phyloP scores from a whole-genome alignment of 30 jellyfish, hydroid and myxozoan species.

The Aurelia aurita complex sp. Pacific region DNA sequence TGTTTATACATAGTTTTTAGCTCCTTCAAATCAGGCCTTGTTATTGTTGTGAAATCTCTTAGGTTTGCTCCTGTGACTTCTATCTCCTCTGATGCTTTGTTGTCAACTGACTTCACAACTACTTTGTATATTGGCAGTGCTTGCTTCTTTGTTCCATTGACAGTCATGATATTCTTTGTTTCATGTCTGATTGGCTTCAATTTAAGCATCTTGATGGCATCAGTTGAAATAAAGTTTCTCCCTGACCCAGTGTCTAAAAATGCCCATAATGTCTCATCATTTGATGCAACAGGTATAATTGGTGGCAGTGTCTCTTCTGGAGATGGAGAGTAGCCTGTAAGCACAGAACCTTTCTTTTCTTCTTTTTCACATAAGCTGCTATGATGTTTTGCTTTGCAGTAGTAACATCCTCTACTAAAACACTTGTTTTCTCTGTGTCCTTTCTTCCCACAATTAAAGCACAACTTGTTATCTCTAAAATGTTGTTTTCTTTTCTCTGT shows the following conservation, averaged over 20 bases:
- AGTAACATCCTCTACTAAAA: constrained; percentile 3
- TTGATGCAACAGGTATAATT: too few relatives aligned
- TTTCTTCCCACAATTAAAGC: neutral
- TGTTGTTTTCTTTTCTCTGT: constrained; percentile 15
- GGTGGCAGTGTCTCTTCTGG: neutral
- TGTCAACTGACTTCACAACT: constrained; percentile 13
- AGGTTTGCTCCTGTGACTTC: constrained; percentile 45
- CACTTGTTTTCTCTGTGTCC: constrained; percentile 14
- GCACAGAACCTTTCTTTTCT: neutral
- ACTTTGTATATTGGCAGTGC: constrained; percentile 37
- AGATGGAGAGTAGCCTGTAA: neutral
- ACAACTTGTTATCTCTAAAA: neutral
- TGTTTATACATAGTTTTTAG: constrained; percentile 13
- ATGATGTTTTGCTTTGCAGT: constrained; percentile 21
- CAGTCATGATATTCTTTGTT: constrained; percentile 28
- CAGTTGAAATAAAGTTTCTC: too few relatives aligned
- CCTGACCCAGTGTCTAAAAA: too few relatives aligned
- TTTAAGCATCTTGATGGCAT: constrained; percentile 12
- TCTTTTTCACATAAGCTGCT: constrained; percentile 13
- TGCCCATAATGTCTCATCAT: too few relatives aligned
- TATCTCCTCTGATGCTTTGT: constrained; percentile 22
- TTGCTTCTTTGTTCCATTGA: constrained; percentile 32
- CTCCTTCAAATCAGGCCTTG: constrained; percentile 19
- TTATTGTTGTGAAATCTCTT: constrained; percentile 18
- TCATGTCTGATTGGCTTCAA: constrained; percentile 23